phyloP scores from a whole-genome alignment of 2,888 invertebrate species.

The Aromia moschata region DNA sequence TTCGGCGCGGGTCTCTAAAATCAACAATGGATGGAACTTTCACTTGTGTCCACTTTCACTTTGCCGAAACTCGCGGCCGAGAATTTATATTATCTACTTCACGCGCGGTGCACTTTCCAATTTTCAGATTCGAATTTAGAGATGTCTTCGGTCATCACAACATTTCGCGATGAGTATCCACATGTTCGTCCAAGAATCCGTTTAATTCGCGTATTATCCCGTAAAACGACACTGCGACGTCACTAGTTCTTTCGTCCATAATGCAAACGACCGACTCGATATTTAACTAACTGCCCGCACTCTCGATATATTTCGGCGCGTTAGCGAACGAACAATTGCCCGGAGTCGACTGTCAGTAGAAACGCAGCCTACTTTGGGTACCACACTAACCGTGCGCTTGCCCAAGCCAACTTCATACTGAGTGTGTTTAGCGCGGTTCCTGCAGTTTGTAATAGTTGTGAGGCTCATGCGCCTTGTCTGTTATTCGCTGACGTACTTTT shows the following conservation, averaged over 20 bases:
- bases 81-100: slow-evolving; percentile 35
- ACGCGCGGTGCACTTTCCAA: slow-evolving; percentile 43
- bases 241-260: background rate
- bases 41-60: slow-evolving; percentile 56
- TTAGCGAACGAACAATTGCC: slow-evolving; percentile 28
- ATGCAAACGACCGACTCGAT: background rate
- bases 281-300: background rate
- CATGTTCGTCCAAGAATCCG: background rate
- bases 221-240: slow-evolving; percentile 10
- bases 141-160: background rate
- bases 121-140: slow-evolving; percentile 20
- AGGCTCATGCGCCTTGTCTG: slow-evolving; percentile 56
- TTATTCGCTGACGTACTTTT: slow-evolving; percentile 56
- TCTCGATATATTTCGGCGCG: background rate
- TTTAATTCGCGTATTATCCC: slow-evolving; percentile 7
- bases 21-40: slow-evolving; percentile 49
- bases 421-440: slow-evolving; percentile 57
- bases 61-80: slow-evolving; percentile 45
- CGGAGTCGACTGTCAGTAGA: slow-evolving; percentile 35
- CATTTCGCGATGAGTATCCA: background rate
- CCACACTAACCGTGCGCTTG: slow-evolving; percentile 63
- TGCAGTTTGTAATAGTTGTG: slow-evolving; percentile 57
- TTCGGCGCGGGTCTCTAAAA: slow-evolving; percentile 30
- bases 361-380: slow-evolving; percentile 58
- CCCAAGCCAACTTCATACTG: slow-evolving; percentile 62